Evolutionary conservation across 2,888 invertebrate genomes (phyloP).

Genomic region (Cinara cedri): DNA sequence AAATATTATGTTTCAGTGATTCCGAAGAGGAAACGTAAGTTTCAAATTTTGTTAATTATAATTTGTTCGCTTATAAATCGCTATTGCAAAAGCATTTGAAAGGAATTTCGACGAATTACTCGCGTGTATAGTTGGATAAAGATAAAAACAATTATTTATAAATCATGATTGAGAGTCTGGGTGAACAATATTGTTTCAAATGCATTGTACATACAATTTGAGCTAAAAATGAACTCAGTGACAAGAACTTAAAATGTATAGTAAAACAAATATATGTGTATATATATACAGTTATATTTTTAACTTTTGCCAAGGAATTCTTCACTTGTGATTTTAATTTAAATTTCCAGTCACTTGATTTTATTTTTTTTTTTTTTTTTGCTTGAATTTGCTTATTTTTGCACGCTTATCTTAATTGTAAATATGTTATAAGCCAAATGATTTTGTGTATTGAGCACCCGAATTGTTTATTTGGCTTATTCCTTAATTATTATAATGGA

Average conservation of each 20-base stretch:
- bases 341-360: conserved; percentile 25
- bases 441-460: conserved; percentile 36
- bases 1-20: conserved; percentile 65
- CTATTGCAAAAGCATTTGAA: conserved; percentile 36
- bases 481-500: conserved; percentile 27
- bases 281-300: not conserved
- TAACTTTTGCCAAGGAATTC: conserved; percentile 24
- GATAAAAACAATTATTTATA: not conserved
- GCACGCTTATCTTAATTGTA: conserved; percentile 35
- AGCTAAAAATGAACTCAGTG: conserved; percentile 38
- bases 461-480: conserved; percentile 51
- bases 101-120: not conserved
- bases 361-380: conserved; percentile 5
- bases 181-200: conserved; percentile 23
- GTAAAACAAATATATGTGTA: not conserved
- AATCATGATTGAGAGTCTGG: not conserved
- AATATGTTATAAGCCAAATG: conserved; percentile 50
- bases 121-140: not conserved
- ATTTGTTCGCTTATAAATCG: conserved; percentile 56
- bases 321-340: conserved; percentile 25
- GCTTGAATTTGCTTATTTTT: conserved; percentile 35
- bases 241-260: conserved; percentile 20
- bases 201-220: conserved; percentile 50
- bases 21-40: conserved; percentile 81
- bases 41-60: conserved; percentile 57